Evolutionary conservation across 2,888 invertebrate species (phyloP), one percentile per base, ranked within the genome.

Genomic region (Mayetiola destructor): DNA sequence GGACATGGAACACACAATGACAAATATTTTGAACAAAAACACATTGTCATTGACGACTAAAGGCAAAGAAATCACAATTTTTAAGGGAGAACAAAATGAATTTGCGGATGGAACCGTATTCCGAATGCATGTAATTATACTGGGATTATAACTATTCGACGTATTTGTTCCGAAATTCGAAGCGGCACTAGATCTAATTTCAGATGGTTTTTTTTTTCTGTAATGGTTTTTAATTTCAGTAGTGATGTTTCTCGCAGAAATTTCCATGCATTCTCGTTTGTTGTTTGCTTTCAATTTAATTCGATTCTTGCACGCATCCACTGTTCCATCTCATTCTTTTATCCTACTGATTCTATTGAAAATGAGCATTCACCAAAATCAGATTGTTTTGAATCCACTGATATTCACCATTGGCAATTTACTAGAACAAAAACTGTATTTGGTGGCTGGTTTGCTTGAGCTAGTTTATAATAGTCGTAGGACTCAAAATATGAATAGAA

Each of bases 141-240:
- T 39, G 18, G 36, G 39, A n/a, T n/a, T 39, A 39, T 39, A 18
- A 21, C 10, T 20, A 23, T 40, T 40, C 9, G 23, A 40, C 23
- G 21, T 40, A 48, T 48, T n/a, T n/a, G n/a, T n/a, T n/a, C n/a
- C n/a, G n/a, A n/a, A n/a, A n/a, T n/a, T n/a, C 48, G 23, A 48
- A 48, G 27, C 48, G 48, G 4, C 9, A 48, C 23, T 48, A 27
- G 48, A 48, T 48, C 48, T 48, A 48, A 27, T 48, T 48, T 48
- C 8, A 27, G 48, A 14, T 42, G 21, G 10, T 2, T 12, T 3
- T 3, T 42, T 42, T 20, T 42, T 2, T 12, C 42, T 21, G 10
- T 23, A 20, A 2, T n/a, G n/a, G n/a, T n/a, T n/a, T n/a, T n/a
- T n/a, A n/a, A n/a, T n/a, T n/a, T n/a, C n/a, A n/a, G n/a, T n/a